phyloP scores from a whole-genome alignment of 1,140 invertebrate genomes.

The Linepithema humile region DNA sequence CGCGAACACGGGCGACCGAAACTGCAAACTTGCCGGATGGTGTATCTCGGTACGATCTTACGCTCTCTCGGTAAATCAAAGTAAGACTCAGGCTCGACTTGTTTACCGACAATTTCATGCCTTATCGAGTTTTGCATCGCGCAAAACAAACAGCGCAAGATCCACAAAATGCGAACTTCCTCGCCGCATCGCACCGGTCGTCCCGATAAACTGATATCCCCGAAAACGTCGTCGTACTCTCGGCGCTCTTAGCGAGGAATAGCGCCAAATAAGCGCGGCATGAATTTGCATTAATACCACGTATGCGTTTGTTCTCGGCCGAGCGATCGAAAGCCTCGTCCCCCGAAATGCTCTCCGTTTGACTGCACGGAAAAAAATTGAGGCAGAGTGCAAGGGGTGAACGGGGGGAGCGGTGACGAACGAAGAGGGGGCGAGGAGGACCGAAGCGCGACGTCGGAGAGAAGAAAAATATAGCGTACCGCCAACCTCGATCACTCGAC shows the following conservation, averaged over 20 bases:
- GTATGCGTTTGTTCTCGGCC: background rate
- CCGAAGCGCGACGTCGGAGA: slow-evolving; percentile 43
- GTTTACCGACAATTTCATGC: slow-evolving; percentile 59
- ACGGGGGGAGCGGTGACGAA: background rate
- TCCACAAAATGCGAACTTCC: slow-evolving; percentile 43
- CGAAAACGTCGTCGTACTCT: background rate
- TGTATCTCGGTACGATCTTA: slow-evolving; percentile 38
- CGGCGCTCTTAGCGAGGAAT: background rate
- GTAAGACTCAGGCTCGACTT: slow-evolving; percentile 42
- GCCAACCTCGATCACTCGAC: slow-evolving; percentile 55
- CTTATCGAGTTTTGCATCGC: slow-evolving; percentile 55
- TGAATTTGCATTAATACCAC: slow-evolving; percentile 47
- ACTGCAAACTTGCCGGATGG: slow-evolving; percentile 47
- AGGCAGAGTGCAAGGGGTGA: background rate
- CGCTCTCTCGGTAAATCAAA: slow-evolving; percentile 53
- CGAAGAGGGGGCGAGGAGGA: background rate
- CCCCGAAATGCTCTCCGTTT: slow-evolving; percentile 21
- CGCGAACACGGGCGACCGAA: slow-evolving; percentile 20
- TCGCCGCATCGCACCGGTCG: slow-evolving; percentile 5
- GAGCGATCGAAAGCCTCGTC: slow-evolving; percentile 15
- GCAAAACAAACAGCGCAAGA: slow-evolving; percentile 51
- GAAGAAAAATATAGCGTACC: slow-evolving; percentile 53
- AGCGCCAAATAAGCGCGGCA: slow-evolving; percentile 30
- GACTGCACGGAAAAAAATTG: slow-evolving; percentile 37
- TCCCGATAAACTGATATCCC: slow-evolving; percentile 47